Base-by-base conservation (phyloP, 2,888 invertebrate genomes). In the Pandemis heparana region DNA sequence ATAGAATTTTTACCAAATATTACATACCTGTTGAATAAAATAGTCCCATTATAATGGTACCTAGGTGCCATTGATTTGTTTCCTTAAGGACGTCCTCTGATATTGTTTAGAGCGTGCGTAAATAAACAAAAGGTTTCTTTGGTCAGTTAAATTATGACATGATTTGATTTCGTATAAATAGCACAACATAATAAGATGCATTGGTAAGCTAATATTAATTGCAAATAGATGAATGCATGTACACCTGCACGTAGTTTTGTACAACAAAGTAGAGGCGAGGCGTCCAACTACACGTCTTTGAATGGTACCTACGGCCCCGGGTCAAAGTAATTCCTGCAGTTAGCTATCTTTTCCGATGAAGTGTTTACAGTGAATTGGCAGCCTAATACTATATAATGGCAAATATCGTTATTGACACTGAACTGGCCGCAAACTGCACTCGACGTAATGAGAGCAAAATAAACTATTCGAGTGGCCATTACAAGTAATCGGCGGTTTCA, bases 331-430 rank as follows among this genome's bases (percentile, higher is more conserved):
- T 85, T 87, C 83, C 82, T 77, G 77, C 77, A 81, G 80, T 80
- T 80, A 80, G 81, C 83, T 82, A 84, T 83, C 84, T 83, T 85
- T 83, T 80, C 81, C 79, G 77, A 79, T 83, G 83, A 87, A 86
- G 80, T 83, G 83, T 85, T 87, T 87, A 83, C 78, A 82, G 83
- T 75, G 82, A 87, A 88, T 87, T 84, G 81, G 78, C 77, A 77
- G 74, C 77, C 81, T 87, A 87, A 87, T 86, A 78, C 75, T 72
- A 81, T 77, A 82, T 85, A 84, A 88, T 87, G 80, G 81, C 67
- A 77, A 81, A 84, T 83, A 80, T 83, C 79, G 83, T 85, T 85
- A 85, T 84, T 83, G 84, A 83, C 83, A 82, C 78, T 77, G 78
- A 82, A 81, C 80, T 80, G 80, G 77, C 68, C 51, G 76, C n/a